Evolutionary conservation across 1,140 invertebrate species (phyloP), one percentile per base, ranked within the genome.

Genomic region (Pseudomyrmex cubaensis): DNA sequence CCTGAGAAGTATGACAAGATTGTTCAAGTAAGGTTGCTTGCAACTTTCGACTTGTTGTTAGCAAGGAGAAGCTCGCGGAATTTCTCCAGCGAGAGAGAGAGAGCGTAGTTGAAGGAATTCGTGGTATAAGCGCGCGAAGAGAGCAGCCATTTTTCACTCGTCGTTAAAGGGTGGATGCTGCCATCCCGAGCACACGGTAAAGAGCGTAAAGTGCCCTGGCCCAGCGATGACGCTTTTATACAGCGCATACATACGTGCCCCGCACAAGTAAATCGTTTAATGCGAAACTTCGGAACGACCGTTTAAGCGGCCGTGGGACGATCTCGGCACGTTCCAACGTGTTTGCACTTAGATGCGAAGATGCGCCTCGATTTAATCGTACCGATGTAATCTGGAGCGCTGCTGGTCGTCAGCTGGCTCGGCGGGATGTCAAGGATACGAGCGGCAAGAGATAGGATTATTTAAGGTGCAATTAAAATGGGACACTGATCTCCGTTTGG

Each of bases 251-350:
- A 78, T 50, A 64, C 63, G 15, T 64, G 67, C 48, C 35, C 35
- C 62, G 54, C 63, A 78, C 35, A 86, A 59, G 64, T 78, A 89
- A 89, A 88, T 88, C 75, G 78, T 88, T 89, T 89, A 89, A 88
- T 88, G 75, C 48, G 87, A 89, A 88, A 88, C 84, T 89, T 62
- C 67, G 59, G 70, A 86, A 83, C 87, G 87, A 83, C 76, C 87
- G 78, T 88, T 88, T 88, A 88, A 88, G 77, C 83, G 57, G 73
- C 54, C 73, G 73, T 72, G 73, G 70, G 73, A 82, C 70, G 87
- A 80, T 86, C 85, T 72, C 75, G 78, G 87, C 69, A 86, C 87
- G 87, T 57, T 78, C 57, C 78, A 46, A 48, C 69, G 50, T 62
- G 86, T 88, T 89, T 88, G 77, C 85, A 88, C 78, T 77, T 57